Evolutionary conservation across 2,797 vertebrate species (phyloP).

Genomic region (Telmatherina bonti): DNA sequence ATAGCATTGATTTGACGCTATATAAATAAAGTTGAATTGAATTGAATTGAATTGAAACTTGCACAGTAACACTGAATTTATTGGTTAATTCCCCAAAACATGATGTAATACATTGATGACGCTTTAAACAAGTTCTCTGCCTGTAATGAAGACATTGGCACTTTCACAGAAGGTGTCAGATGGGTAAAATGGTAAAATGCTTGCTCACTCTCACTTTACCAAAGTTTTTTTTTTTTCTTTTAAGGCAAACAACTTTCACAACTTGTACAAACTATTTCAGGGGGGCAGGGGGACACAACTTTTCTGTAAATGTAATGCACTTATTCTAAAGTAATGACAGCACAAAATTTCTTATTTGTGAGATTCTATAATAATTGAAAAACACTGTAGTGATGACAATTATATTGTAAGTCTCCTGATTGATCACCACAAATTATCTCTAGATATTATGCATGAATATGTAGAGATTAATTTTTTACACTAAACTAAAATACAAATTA

Average conservation of each 20-base stretch:
- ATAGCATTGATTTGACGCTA: too few relatives aligned
- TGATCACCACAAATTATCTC: neutral
- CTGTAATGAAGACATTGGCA: neutral
- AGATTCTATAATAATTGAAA: neutral
- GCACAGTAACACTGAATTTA: constrained; percentile 19
- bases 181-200: neutral
- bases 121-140: constrained; percentile 1
- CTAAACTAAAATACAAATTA: neutral
- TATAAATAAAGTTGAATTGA: too few relatives aligned
- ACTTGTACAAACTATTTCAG: neutral
- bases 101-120: neutral
- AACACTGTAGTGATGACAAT: neutral
- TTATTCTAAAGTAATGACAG: neutral
- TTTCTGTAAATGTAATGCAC: neutral
- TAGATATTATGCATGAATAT: too few relatives aligned
- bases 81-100: constrained; percentile 10
- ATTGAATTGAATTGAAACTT: too few relatives aligned
- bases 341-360: neutral
- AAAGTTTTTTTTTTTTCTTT: neutral
- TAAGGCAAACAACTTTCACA: neutral
- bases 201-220: neutral
- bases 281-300: neutral
- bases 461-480: too few relatives aligned
- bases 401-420: neutral
- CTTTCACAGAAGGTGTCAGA: neutral